Evolutionary conservation across 64 coral and sea anemone genomes (phyloP), one percentile per base, ranked within the genome.

Genomic region (Exaiptasia diaphana): DNA sequence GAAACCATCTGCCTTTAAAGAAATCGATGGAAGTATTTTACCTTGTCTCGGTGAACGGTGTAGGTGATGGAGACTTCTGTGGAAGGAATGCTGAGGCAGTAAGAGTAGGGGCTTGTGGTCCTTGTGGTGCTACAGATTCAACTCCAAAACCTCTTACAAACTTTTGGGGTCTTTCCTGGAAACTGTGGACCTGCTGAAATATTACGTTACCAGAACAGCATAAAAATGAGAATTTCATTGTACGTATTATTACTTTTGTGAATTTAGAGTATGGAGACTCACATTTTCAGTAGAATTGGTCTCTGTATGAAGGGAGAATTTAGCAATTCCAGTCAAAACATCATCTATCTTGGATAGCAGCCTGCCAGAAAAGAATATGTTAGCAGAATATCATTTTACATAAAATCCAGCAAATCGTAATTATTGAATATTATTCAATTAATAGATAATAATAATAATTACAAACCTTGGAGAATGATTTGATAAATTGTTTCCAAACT

Each of bases 1-100:
- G n/a, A n/a, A n/a, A n/a, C n/a, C n/a, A n/a, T n/a, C n/a, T n/a
- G n/a, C n/a, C n/a, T n/a, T n/a, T n/a, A n/a, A n/a, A n/a, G n/a
- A n/a, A n/a, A n/a, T n/a, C n/a, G n/a, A n/a, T n/a, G n/a, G 6
- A 5, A 29, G 2, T 29, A 71, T 58, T 50, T 64, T 73, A 95
- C 91, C 91, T 95, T 17, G 91, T 95, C 63, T 95, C 86, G 4
- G 86, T 75, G 49, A 95, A 95, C 0, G 86, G 91, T 25, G 91
- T 95, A 64, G 73, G 86, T 14, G 68, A 76, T 37, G 91, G 71
- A 36, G 77, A 17, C 35, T 53, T 83, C 46, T 80, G 30, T 20
- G n/a, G n/a, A n/a, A n/a, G n/a, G n/a, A n/a, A n/a, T n/a, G n/a
- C n/a, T n/a, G n/a, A n/a, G n/a, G n/a, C n/a, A n/a, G n/a, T n/a